A percentile compares a stretch with the other conserved stretches of the same genome.
phyloP scores from a whole-genome alignment of 2,797 vertebrate genomes.

The Mus caroli region DNA sequence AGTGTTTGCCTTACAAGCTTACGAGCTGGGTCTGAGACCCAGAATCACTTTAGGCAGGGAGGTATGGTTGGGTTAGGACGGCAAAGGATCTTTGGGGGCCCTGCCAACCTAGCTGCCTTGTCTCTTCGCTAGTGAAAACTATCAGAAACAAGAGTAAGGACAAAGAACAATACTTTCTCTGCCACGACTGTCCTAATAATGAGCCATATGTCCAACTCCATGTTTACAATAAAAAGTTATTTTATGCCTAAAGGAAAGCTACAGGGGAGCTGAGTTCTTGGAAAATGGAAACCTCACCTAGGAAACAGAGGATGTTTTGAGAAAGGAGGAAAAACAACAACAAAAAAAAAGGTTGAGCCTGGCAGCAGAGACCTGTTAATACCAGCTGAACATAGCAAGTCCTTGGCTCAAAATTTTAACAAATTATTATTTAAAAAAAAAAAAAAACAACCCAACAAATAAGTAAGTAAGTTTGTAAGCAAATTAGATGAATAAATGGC shows the following conservation, averaged over 20 bases:
- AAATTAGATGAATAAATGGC: neutral
- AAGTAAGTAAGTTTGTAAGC: neutral
- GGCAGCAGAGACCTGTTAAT: neutral
- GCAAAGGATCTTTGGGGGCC: neutral
- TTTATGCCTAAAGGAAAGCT: conserved; percentile 13
- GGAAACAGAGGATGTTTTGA: neutral
- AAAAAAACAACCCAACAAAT: neutral
- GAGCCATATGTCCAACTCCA: conserved; percentile 16
- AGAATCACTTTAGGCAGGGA: neutral
- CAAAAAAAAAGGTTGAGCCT: neutral
- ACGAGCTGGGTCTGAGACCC: neutral
- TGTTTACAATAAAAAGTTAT: neutral
- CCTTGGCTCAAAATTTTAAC: neutral
- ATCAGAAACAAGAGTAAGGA: neutral
- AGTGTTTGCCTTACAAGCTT: neutral
- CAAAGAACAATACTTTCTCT: neutral
- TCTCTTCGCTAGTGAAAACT: neutral
- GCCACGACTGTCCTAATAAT: neutral
- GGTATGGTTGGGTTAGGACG: too few relatives aligned
- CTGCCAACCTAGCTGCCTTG: neutral
- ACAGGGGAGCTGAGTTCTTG: conserved; percentile 32
- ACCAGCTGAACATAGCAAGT: neutral
- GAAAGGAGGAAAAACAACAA: neutral
- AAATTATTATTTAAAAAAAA: neutral
- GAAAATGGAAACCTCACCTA: conserved; percentile 25